These are phyloP conservation scores for Aspidoscelis tigris DNA, from an alignment of 2,113 vertebrate genomes.

Conservation along the genomic window DNA sequence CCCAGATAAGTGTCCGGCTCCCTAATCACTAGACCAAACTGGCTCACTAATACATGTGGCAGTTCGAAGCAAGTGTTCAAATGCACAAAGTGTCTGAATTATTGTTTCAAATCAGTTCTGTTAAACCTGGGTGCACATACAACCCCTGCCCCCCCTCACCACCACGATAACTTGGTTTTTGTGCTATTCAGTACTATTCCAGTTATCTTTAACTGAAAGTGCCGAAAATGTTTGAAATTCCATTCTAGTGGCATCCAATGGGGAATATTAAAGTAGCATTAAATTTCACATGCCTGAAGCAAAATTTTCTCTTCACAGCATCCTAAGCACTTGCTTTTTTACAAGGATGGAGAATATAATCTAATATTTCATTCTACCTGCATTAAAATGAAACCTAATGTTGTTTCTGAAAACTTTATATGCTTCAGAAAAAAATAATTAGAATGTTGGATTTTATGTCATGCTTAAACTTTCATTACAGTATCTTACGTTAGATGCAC, in stretches of 20 bases:
- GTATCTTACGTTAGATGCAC: no score
- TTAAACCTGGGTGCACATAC: background rate
- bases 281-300: constrained; percentile 72
- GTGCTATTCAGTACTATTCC: constrained; percentile 64
- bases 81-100: background rate
- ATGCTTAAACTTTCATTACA: constrained; percentile 49
- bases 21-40: no score
- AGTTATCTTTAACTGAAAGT: constrained; percentile 72
- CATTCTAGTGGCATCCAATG: constrained; percentile 72
- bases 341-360: constrained; percentile 44
- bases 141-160: no score
- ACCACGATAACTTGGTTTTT: constrained; percentile 1
- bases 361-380: constrained; percentile 58
- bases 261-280: constrained; percentile 73
- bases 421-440: constrained; percentile 65
- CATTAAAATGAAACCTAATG: constrained; percentile 68
- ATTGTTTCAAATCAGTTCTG: background rate
- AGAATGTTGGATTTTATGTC: constrained; percentile 56
- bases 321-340: constrained; percentile 51
- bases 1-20: no score
- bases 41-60: background rate
- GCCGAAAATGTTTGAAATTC: constrained; percentile 75
- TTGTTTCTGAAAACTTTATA: constrained; percentile 62
- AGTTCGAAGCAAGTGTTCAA: background rate
- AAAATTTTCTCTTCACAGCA: constrained; percentile 60